These are phyloP conservation scores for Podabrus alpinus DNA, from an alignment of 2,888 invertebrate species.

Conservation along the genomic window DNA sequence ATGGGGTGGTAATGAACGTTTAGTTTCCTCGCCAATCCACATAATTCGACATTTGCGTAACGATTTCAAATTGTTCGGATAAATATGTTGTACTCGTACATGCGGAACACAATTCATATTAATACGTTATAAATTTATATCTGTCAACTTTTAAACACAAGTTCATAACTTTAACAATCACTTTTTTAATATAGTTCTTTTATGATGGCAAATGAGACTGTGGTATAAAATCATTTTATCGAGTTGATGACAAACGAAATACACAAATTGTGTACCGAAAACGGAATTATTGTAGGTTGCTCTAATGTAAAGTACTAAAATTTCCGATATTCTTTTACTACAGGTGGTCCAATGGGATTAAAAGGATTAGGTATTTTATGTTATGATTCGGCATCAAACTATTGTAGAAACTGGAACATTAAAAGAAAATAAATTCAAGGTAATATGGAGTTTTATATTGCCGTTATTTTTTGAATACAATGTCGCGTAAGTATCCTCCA, in stretches of 20 bases:
- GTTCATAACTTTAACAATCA: neutral
- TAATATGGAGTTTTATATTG: neutral
- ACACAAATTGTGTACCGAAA: neutral
- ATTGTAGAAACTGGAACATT: neutral
- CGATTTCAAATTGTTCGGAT: constrained; percentile 42
- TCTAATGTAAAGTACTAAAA: neutral
- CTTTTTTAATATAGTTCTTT: neutral
- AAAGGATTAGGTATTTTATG: neutral
- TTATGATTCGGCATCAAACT: neutral
- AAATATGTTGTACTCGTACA: constrained; percentile 53
- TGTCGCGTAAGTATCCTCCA: neutral
- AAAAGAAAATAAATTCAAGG: neutral
- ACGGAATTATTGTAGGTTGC: neutral
- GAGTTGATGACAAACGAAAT: neutral
- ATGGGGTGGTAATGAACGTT: constrained; percentile 64
- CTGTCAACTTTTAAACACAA: neutral
- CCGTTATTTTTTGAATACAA: neutral
- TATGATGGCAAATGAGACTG: neutral
- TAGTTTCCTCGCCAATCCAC: constrained; percentile 72
- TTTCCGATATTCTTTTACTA: neutral
- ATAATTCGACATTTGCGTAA: constrained; percentile 44
- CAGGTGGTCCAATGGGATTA: neutral
- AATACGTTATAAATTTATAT: neutral
- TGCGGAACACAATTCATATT: constrained; percentile 50
- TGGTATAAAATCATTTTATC: neutral